These are phyloP conservation scores for Heliconius ismenius DNA, from an alignment of 2,888 invertebrate genomes.

Conservation along the genomic window DNA sequence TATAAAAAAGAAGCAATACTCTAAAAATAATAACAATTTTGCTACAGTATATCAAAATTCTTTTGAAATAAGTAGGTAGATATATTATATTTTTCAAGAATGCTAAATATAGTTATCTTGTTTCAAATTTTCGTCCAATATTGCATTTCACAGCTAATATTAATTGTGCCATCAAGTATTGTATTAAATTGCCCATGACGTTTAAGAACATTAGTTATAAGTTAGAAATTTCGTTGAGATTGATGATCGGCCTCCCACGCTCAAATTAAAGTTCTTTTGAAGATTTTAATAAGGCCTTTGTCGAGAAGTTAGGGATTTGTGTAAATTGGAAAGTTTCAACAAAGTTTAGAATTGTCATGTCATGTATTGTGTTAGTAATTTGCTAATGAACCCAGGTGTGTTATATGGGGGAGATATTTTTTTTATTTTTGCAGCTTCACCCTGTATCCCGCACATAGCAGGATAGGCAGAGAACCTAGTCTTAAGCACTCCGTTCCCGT, in stretches of 20 bases:
- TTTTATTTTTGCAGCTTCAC: too few species aligned
- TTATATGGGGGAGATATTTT: not conserved
- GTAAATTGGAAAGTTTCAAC: constrained; percentile 66
- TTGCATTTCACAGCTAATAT: not conserved
- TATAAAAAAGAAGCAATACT: too few species aligned
- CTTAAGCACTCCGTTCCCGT: too few species aligned
- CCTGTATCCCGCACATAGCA: not conserved
- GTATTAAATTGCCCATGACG: constrained; percentile 15
- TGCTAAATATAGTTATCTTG: not conserved
- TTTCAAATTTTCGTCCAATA: not conserved
- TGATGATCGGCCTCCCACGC: constrained; percentile 70
- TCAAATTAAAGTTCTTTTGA: constrained; percentile 71
- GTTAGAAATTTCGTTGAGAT: constrained; percentile 57
- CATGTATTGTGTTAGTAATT: constrained; percentile 35
- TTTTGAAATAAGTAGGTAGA: too few species aligned
- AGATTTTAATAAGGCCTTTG: constrained; percentile 74
- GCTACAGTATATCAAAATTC: too few species aligned
- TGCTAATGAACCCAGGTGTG: constrained; percentile 14
- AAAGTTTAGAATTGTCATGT: constrained; percentile 36
- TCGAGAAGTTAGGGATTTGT: constrained; percentile 65
- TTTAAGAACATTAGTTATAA: constrained; percentile 37
- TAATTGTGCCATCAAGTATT: constrained; percentile 7
- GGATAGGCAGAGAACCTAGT: too few species aligned
- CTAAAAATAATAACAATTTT: too few species aligned
- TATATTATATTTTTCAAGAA: too few species aligned